Evolutionary conservation across 2,797 vertebrate genomes (phyloP).

Genomic region (Peromyscus eremicus): DNA sequence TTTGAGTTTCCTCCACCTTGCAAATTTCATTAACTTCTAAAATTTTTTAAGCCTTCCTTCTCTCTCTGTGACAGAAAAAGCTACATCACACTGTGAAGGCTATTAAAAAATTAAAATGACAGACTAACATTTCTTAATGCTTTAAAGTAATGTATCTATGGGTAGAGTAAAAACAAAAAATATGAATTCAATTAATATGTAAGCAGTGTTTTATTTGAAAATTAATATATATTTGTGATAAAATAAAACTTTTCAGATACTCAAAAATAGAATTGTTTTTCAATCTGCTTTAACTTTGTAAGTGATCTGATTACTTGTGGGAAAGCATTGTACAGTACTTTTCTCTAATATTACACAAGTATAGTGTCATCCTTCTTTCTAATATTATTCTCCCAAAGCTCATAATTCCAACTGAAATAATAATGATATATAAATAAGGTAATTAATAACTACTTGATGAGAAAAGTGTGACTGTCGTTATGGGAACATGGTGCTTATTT

Average conservation of each 20-base stretch:
- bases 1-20: background rate
- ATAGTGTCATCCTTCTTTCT: background rate
- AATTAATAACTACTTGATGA: background rate
- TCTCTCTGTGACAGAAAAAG: background rate
- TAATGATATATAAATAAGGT: background rate
- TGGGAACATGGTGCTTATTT: background rate
- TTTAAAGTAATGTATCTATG: background rate
- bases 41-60: background rate
- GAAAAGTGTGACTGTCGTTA: background rate
- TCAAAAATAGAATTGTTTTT: background rate
- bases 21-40: background rate
- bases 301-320: background rate
- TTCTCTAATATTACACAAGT: background rate
- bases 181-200: slow-evolving; percentile 15
- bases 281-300: background rate
- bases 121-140: background rate
- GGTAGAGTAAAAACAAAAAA: background rate
- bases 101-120: background rate
- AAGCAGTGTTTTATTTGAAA: background rate
- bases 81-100: background rate
- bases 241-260: background rate
- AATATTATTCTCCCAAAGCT: background rate
- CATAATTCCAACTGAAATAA: background rate
- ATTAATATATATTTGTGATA: background rate
- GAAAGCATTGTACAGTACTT: slow-evolving; percentile 6